Conservation (phyloP, 2,113 vertebrate species). For the Myrmophylax atrothorax region DNA sequence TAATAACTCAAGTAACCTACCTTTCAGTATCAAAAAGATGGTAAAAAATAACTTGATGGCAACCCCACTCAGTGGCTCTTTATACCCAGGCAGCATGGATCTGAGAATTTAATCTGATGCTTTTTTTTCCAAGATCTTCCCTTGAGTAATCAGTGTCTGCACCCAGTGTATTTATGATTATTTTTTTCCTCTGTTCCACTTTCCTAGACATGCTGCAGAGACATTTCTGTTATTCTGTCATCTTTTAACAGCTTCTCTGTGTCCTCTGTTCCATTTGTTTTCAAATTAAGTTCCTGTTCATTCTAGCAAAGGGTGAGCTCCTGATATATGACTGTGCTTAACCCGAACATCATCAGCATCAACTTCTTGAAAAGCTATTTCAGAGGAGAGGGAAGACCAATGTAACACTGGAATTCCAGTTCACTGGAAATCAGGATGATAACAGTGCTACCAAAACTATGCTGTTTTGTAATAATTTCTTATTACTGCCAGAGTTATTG, state of each 20-base stretch:
- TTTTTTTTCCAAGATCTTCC: background rate
- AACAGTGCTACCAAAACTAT: background rate
- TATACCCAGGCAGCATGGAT: background rate
- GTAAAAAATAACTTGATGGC: background rate
- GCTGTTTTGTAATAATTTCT: background rate
- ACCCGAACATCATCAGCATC: background rate
- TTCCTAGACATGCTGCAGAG: background rate
- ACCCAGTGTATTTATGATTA: background rate
- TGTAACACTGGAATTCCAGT: background rate
- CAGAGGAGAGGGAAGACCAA: background rate
- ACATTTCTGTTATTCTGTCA: conserved; percentile 15
- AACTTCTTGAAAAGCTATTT: background rate
- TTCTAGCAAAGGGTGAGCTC: background rate
- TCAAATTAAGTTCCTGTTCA: conserved; percentile 23
- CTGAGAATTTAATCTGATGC: background rate
- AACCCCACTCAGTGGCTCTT: background rate
- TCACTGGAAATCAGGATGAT: background rate
- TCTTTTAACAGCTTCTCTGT: background rate
- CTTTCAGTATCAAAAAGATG: background rate
- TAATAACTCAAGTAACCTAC: background rate
- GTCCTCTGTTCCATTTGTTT: conserved; percentile 26
- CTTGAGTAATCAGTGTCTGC: background rate
- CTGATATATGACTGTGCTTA: conserved; percentile 8
- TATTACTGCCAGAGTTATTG: background rate
- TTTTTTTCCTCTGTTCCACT: background rate